phyloP scores from a whole-genome alignment of 1,140 invertebrate species.

The Drosophila ambigua region DNA sequence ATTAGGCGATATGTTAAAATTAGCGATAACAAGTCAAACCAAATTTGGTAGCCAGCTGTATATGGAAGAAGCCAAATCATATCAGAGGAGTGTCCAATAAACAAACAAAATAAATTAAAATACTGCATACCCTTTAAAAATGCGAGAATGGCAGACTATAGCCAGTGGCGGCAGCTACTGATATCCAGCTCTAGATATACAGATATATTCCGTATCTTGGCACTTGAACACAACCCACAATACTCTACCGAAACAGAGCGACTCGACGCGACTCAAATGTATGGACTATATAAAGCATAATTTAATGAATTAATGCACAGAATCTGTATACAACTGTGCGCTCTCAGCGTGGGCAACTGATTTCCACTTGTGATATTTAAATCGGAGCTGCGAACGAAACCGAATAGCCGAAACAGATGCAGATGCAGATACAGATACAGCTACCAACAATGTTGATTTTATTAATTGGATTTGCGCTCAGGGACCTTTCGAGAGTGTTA shows the following conservation, averaged over 20 bases:
- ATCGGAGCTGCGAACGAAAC: constrained; percentile 33
- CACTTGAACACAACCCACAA: background rate
- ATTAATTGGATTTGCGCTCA: constrained; percentile 74
- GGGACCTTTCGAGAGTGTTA: constrained; percentile 71
- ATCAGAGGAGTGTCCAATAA: background rate
- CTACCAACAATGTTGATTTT: constrained; percentile 72
- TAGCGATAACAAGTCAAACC: constrained; percentile 60
- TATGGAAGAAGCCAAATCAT: constrained; percentile 6
- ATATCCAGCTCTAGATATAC: background rate
- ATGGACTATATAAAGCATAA: constrained; percentile 64
- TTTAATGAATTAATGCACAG: constrained; percentile 68
- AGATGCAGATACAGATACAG: constrained; percentile 6
- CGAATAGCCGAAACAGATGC: constrained; percentile 18
- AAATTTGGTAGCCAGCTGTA: constrained; percentile 45
- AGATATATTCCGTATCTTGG: too few relatives aligned
- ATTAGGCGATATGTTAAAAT: constrained; percentile 55
- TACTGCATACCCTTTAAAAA: constrained; percentile 11
- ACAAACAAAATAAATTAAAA: background rate
- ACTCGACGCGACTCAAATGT: background rate
- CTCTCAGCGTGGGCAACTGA: constrained; percentile 64
- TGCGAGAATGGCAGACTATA: background rate
- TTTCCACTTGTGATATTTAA: constrained; percentile 74
- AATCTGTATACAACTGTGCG: constrained; percentile 39
- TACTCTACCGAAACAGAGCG: constrained; percentile 5
- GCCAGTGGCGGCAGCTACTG: too few relatives aligned